Percentiles rank a stretch among this genome's conserved stretches.
phyloP scores from a whole-genome alignment of 2,797 vertebrate species.

The Sciurus carolinensis region DNA sequence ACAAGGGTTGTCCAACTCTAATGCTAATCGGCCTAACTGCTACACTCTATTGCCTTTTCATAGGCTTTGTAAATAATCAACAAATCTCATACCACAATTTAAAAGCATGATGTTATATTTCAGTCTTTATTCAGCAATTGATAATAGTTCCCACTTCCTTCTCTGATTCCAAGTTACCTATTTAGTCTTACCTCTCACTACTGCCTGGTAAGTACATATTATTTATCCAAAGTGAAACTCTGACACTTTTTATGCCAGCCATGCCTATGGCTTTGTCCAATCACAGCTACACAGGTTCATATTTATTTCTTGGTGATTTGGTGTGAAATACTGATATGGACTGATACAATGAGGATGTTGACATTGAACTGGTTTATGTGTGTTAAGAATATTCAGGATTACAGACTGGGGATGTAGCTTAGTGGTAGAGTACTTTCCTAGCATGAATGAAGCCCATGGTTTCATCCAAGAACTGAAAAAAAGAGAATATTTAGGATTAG shows the following conservation, averaged over 20 bases:
- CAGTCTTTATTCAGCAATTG: conserved; percentile 26
- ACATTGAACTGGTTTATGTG: conserved; percentile 7
- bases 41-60: background rate
- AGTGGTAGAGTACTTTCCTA: background rate
- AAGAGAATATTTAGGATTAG: background rate
- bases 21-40: conserved; percentile 35
- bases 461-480: background rate
- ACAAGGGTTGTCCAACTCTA: conserved; percentile 16
- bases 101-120: background rate
- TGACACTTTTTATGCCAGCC: background rate
- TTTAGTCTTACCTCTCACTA: conserved; percentile 5
- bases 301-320: conserved; percentile 59
- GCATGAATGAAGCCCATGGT: background rate
- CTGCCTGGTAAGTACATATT: background rate
- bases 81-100: conserved; percentile 20
- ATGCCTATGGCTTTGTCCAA: background rate
- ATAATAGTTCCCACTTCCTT: conserved; percentile 49
- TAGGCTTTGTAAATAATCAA: conserved; percentile 36
- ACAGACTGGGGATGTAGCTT: background rate
- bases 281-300: conserved; percentile 36
- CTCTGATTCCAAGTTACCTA: background rate
- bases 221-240: conserved; percentile 37
- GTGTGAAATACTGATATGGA: conserved; percentile 53
- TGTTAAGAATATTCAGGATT: conserved; percentile 18
- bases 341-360: background rate